These are phyloP conservation scores for Xenopus petersii DNA, from an alignment of 2,797 vertebrate genomes.

Conservation along the genomic window DNA sequence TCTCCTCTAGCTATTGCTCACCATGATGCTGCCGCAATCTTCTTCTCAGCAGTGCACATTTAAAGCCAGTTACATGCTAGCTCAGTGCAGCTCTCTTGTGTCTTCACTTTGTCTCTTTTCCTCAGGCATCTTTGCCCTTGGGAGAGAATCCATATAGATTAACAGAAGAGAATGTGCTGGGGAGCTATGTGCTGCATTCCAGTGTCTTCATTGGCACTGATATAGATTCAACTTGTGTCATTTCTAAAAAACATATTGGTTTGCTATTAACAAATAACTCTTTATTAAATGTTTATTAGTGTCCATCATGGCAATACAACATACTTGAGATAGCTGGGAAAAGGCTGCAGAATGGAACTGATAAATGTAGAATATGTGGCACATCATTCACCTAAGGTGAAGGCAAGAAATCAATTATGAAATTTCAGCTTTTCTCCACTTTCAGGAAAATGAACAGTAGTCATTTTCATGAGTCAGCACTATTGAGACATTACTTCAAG, in stretches of 20 bases:
- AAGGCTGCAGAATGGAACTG: slow-evolving; percentile 18
- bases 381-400: slow-evolving; percentile 14
- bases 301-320: slow-evolving; percentile 26
- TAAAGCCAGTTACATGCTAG: slow-evolving; percentile 58
- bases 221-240: slow-evolving; percentile 49
- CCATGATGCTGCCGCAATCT: slow-evolving; percentile 50
- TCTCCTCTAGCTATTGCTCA: slow-evolving; percentile 48
- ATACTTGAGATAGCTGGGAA: not conserved
- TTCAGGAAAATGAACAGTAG: not conserved
- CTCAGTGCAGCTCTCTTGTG: slow-evolving; percentile 46
- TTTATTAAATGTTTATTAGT: slow-evolving; percentile 51
- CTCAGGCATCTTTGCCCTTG: slow-evolving; percentile 61
- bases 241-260: slow-evolving; percentile 51
- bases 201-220: slow-evolving; percentile 52
- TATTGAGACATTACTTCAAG: not conserved
- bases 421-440: slow-evolving; percentile 18
- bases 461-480: slow-evolving; percentile 8
- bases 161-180: slow-evolving; percentile 62
- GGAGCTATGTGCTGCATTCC: slow-evolving; percentile 59
- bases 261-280: slow-evolving; percentile 61
- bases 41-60: slow-evolving; percentile 54
- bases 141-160: slow-evolving; percentile 60
- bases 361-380: slow-evolving; percentile 32
- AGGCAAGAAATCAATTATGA: slow-evolving; percentile 28
- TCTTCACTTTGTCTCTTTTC: slow-evolving; percentile 58